phyloP scores from a whole-genome alignment of 2,113 vertebrate genomes.

The Hydrochoerus hydrochaeris region DNA sequence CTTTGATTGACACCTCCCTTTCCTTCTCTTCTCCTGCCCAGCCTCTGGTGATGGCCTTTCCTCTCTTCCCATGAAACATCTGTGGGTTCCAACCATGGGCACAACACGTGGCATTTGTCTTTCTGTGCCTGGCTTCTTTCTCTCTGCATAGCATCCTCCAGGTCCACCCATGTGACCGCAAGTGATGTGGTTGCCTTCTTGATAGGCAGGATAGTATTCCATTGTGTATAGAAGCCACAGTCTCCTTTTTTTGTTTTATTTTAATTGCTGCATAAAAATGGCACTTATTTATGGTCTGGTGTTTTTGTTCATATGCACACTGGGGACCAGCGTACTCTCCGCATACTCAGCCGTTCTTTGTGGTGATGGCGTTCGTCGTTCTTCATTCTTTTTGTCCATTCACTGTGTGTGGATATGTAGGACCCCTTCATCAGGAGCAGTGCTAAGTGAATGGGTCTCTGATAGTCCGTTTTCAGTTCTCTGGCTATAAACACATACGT shows the following conservation, averaged over 20 bases:
- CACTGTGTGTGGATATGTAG: too few relatives aligned
- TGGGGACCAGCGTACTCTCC: accelerated
- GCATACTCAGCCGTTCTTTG: too few relatives aligned
- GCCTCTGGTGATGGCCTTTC: not conserved
- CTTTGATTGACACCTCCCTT: not conserved
- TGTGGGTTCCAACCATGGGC: not conserved
- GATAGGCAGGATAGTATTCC: not conserved
- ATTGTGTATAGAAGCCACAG: not conserved
- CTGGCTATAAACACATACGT: not conserved
- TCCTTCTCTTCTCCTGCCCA: not conserved
- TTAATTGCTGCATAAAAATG: not conserved
- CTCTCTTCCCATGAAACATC: accelerated
- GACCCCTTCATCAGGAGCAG: not conserved
- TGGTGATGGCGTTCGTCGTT: not conserved
- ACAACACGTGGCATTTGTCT: not conserved
- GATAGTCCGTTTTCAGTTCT: not conserved
- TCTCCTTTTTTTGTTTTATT: not conserved
- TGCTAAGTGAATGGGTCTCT: not conserved
- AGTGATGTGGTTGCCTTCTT: not conserved
- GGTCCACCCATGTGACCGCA: not conserved
- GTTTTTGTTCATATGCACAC: too few relatives aligned
- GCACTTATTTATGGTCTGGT: accelerated
- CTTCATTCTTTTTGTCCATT: not conserved
- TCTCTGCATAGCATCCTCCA: not conserved
- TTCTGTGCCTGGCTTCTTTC: not conserved